phyloP scores from a whole-genome alignment of 2,797 vertebrate species.

The Perdix hodgsoniae region DNA sequence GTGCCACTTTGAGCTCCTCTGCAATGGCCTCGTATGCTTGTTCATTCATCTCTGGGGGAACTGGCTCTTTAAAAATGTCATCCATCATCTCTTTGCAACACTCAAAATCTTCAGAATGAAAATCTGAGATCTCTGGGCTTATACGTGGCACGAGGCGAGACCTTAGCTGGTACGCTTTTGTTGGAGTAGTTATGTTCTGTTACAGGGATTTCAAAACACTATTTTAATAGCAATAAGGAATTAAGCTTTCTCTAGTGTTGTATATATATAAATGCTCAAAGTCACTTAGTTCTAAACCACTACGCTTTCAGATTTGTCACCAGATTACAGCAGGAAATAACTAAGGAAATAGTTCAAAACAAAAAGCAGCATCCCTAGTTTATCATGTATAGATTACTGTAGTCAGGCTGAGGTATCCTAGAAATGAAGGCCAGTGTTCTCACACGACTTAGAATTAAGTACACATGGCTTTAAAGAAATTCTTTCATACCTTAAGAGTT shows the following conservation, averaged over 20 bases:
- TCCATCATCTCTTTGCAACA: conserved; percentile 52
- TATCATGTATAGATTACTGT: background rate
- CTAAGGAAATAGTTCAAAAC: background rate
- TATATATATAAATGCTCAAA: background rate
- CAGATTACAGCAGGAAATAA: background rate
- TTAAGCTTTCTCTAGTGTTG: background rate
- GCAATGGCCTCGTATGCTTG: conserved; percentile 89
- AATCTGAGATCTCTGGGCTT: conserved; percentile 82
- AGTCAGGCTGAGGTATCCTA: background rate
- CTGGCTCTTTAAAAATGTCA: conserved; percentile 85
- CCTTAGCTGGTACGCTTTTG: conserved; percentile 88
- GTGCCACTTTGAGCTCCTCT: conserved; percentile 88
- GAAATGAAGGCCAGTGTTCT: background rate
- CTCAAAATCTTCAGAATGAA: conserved; percentile 59
- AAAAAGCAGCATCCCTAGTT: background rate
- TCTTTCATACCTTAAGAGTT: conserved; percentile 88
- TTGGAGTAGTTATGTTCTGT: conserved; percentile 93
- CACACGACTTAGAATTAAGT: background rate
- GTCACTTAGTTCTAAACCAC: background rate
- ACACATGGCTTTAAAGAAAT: background rate
- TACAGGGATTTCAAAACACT: background rate
- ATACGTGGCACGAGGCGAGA: conserved; percentile 82
- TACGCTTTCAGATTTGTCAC: background rate
- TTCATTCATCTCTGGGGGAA: conserved; percentile 89
- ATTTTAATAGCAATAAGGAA: background rate